Evolutionary conservation across 37 sponge, comb jelly and placozoan species (phyloP).

Genomic region (Tethya wilhelma): DNA sequence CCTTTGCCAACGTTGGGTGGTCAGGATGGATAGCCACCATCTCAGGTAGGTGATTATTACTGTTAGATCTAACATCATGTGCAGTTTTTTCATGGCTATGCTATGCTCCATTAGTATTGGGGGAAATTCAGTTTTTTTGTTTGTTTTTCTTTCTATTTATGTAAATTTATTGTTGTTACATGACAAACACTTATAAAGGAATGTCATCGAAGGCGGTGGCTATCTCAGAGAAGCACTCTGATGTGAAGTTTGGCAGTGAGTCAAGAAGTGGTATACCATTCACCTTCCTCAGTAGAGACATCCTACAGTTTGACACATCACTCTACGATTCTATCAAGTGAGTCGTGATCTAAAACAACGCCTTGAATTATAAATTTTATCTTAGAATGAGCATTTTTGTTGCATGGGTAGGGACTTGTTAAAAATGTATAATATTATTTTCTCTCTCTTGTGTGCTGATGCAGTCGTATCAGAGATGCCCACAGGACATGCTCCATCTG

Average conservation of each 20-base stretch:
- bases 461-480: slow-evolving; percentile 53
- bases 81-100: neutral
- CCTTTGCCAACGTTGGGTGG: slow-evolving; percentile 71
- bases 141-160: neutral
- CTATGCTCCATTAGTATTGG: neutral
- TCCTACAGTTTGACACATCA: slow-evolving; percentile 67
- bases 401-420: neutral
- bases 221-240: slow-evolving; percentile 69
- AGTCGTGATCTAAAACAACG: too few species aligned
- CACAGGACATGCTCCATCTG: slow-evolving; percentile 80
- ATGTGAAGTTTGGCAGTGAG: slow-evolving; percentile 57
- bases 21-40: slow-evolving; percentile 63
- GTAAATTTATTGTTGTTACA: too few species aligned
- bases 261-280: slow-evolving; percentile 65
- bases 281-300: slow-evolving; percentile 64
- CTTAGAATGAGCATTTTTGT: neutral
- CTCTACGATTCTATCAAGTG: slow-evolving; percentile 55
- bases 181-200: too few species aligned
- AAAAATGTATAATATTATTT: neutral
- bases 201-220: slow-evolving; percentile 52
- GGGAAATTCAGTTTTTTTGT: neutral
- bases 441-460: neutral
- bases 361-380: neutral
- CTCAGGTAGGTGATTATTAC: slow-evolving; percentile 29
- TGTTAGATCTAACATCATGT: too few species aligned